Evolutionary conservation across 2,888 invertebrate genomes (phyloP), one percentile per base, ranked within the genome.

Genomic region (Gnatocerus cornutus): DNA sequence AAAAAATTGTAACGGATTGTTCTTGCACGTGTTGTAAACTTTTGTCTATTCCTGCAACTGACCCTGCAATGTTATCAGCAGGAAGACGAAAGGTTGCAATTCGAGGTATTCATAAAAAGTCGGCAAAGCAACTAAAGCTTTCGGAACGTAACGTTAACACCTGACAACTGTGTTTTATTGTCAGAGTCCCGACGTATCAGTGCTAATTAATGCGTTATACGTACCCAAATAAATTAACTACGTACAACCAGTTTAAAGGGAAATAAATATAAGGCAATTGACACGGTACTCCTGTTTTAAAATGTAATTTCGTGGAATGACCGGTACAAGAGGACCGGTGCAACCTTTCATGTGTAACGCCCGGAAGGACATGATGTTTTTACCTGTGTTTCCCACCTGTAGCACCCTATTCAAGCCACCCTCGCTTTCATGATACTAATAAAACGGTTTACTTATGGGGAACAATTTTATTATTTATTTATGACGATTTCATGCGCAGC

Each of bases 311-410:
- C 16, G 67, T 71, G 52, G 69, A 75, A 74, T 74, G 75, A 74
- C 76, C 76, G 74, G 76, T 75, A 75, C 66, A 30, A 46, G 67
- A 68, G 58, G 73, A 74, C 75, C 77, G 76, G 75, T 77, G 74
- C 61, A 75, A 64, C 74, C 73, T 76, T 74, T 76, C 75, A 77
- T 75, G 77, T 77, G 76, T 76, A 70, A 77, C 76, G 72, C 72
- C 75, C 74, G 74, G 75, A 76, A 75, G 72, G 69, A 71, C 73
- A 72, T 70, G 59, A 67, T 70, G 68, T 73, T 69, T 69, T 71
- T 74, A 73, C 64, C 74, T 75, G 74, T 73, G 74, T 75, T 73
- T 73, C 69, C 68, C 69, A 72, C 69, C 69, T 71, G 71, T 71
- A 69, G 67, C 63, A 63, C 67, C 68, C 66, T 59, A 67, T 72